Evolutionary conservation across 2,113 vertebrate genomes (phyloP).

Genomic region (Harpagus bidentatus): DNA sequence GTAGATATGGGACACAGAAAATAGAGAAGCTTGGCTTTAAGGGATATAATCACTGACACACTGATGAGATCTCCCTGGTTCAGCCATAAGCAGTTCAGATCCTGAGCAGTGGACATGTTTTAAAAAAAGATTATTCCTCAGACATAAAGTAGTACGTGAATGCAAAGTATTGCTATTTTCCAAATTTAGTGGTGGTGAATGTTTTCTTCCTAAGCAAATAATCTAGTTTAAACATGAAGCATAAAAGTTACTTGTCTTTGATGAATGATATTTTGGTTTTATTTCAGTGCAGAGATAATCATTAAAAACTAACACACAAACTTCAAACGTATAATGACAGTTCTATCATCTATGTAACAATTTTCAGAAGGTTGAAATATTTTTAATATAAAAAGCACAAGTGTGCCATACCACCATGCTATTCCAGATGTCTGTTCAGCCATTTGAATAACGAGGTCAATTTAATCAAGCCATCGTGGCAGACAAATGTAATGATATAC

Average conservation of each 20-base stretch:
- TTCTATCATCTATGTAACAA: neutral
- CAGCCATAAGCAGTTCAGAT: neutral
- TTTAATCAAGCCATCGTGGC: neutral
- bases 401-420: neutral
- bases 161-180: neutral
- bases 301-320: neutral
- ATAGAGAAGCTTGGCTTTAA: neutral
- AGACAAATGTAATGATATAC: slow-evolving; percentile 19
- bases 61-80: neutral
- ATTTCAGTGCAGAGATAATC: neutral
- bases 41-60: neutral
- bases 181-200: neutral
- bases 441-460: slow-evolving; percentile 2
- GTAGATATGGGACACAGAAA: neutral
- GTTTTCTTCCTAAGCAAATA: neutral
- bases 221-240: neutral
- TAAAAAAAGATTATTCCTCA: neutral
- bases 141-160: neutral
- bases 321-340: neutral
- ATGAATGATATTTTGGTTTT: neutral
- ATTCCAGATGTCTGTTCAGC: neutral
- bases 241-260: neutral
- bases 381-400: neutral
- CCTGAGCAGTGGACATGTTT: neutral
- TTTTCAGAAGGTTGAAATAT: neutral